Conservation (phyloP, 35 echinoderm and acorn worm species). For the Lytechinus pictus region DNA sequence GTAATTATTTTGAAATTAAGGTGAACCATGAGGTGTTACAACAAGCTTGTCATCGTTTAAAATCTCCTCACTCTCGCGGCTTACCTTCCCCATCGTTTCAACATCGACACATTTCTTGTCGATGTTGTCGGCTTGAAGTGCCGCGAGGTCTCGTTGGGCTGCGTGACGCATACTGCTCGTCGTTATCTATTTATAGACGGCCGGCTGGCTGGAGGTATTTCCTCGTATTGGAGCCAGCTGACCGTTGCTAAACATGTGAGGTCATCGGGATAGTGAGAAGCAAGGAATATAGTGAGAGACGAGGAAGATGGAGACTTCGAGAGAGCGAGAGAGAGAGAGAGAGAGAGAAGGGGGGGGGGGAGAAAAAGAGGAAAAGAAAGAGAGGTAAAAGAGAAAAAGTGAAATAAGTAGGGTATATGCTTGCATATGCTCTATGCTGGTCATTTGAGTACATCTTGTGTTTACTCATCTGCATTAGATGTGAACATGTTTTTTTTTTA, state of each 20-base stretch:
- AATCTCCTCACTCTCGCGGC: not conserved
- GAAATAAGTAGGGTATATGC: too few species aligned
- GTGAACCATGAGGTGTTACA: not conserved
- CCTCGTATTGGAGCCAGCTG: constrained; percentile 14
- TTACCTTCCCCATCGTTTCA: not conserved
- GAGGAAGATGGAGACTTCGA: not conserved
- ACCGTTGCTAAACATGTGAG: constrained; percentile 15
- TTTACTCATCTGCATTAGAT: not conserved
- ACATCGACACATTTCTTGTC: constrained; percentile 21
- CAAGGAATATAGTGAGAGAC: not conserved
- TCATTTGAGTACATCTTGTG: not conserved
- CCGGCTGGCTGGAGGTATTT: not conserved
- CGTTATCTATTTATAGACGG: constrained; percentile 22
- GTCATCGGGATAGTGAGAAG: constrained; percentile 11
- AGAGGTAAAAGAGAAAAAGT: not conserved
- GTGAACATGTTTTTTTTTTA: not conserved
- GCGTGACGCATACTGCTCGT: constrained; percentile 7
- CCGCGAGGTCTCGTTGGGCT: not conserved
- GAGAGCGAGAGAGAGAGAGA: not conserved
- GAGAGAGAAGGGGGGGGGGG: not conserved
- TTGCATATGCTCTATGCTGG: not conserved
- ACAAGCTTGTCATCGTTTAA: not conserved
- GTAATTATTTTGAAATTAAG: constrained; percentile 7
- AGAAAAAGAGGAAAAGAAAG: not conserved
- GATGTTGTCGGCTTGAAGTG: not conserved